These are phyloP conservation scores for Drosophila prostipennis DNA, from an alignment of 2,888 invertebrate species.

Conservation along the genomic window DNA sequence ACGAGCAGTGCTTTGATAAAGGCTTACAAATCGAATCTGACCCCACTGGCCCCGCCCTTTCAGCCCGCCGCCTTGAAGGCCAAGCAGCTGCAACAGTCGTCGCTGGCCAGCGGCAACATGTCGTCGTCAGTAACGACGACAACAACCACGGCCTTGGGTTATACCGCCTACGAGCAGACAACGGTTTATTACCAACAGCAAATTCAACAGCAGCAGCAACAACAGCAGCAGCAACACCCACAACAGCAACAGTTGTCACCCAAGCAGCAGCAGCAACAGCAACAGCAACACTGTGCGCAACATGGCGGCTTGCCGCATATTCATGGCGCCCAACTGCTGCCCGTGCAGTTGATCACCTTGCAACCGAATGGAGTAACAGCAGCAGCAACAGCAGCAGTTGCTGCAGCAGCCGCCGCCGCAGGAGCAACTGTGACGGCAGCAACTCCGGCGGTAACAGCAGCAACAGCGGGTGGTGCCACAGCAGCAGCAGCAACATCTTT, in stretches of 20 bases:
- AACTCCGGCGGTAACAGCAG: constrained; percentile 70
- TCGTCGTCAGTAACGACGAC: constrained; percentile 28
- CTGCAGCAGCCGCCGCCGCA: constrained; percentile 67
- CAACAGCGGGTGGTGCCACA: constrained; percentile 62
- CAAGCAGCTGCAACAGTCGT: constrained; percentile 42
- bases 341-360: constrained; percentile 85
- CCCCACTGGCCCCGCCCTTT: constrained; percentile 80
- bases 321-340: constrained; percentile 85
- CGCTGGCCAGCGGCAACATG: constrained; percentile 33
- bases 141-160: constrained; percentile 43
- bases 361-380: constrained; percentile 77
- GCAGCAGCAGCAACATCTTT: constrained; percentile 64
- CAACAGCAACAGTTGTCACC: constrained; percentile 49
- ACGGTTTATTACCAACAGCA: constrained; percentile 74
- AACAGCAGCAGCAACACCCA: constrained; percentile 55
- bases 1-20: constrained; percentile 63
- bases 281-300: constrained; percentile 71
- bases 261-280: constrained; percentile 54
- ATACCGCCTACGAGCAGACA: constrained; percentile 77
- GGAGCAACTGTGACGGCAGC: constrained; percentile 54
- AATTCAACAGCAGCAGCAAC: constrained; percentile 44
- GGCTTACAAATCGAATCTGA: constrained; percentile 79
- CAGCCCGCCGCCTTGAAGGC: constrained; percentile 71
- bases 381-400: constrained; percentile 66
- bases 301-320: constrained; percentile 72